Evolutionary conservation across 1,140 invertebrate species (phyloP), one percentile per base, ranked within the genome.

Genomic region (Mya arenaria): DNA sequence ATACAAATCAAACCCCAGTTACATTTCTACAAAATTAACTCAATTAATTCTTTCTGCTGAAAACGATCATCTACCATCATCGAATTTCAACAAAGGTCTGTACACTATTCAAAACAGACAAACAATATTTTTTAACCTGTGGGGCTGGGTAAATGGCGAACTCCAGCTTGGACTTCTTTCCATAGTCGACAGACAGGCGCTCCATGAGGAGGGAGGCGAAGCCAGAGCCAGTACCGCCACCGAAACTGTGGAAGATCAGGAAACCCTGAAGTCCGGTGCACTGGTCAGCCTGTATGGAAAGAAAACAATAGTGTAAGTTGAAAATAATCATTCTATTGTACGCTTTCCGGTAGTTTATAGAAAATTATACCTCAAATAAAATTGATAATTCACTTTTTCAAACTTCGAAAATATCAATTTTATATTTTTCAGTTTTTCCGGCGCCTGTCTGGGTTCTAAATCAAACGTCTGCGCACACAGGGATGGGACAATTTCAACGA

Each of bases 121-220:
- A 25, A 32, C 30, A 69, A n/a, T 13, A 25, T 6, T 23, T 37
- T 15, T 19, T 19, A 68, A 94, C 89, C 86, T 91, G 90, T 25
- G 92, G 92, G 48, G 92, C 91, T 65, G 92, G 92, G 74, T 93
- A 92, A 56, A 90, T 84, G 17, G 87, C 87, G 75, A 90, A 90
- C 63, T 90, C 88, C 44, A 97, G 93, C 92, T 97, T 97, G 36
- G 96, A 96, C 90, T 97, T 97, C 93, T 97, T 97, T 52, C 96
- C 96, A 91, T 97, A 97, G 86, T 97, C 97, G 0, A 97, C 96
- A 30, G 96, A 96, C n/a, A 97, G 94, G 75, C 96, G 94, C 93
- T 97, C 96, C 97, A 97, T 97, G 44, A 97, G 94, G 55, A 97
- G 93, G 0, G 97, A 97, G 5, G 96, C 96, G 92, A 97, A 97